Base-by-base conservation (phyloP, 2,888 invertebrate species). In the Buathra laborator region DNA sequence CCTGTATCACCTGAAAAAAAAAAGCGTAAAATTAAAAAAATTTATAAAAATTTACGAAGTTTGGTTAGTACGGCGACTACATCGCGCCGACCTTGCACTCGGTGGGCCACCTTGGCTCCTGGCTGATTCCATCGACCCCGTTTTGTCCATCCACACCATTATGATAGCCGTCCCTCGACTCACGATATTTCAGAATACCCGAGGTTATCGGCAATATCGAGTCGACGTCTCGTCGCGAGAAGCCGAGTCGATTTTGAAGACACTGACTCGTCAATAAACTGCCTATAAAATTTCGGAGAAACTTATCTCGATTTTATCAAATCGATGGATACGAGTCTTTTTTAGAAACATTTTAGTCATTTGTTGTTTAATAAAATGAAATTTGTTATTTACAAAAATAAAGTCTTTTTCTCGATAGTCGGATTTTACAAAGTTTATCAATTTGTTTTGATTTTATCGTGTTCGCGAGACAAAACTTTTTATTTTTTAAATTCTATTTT, bases 71-170 rank as follows among this genome's bases (percentile, higher is more conserved):
- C 32, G 16, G 12, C 14, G 66, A 53, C n/a, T 43, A 64, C 12
- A 43, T 48, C 1, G 14, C 2, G 16, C 74, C 87, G 93, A 97
- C 98, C 95, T 98, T 97, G 94, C 98, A 98, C 95, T 98, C 98
- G 64, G 97, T 96, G 24, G 98, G 98, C 98, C 98, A 98, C 93
- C 98, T 95, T 81, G 97, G 96, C 90, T 97, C 96, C 94, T 97
- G 97, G 90, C 96, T 96, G 75, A 92, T 89, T 12, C 89, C 90
- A 16, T 93, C 92, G 43, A 90, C 88, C 76, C 83, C 86, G 68
- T 86, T 89, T 66, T 90, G 90, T 7, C 88, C 87, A 53, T 87
- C 86, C 12, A 37, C 53, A 5, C 74, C 67, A 46, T 80, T 88
- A 12, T 89, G 89, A 59, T 90, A 89, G 12, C 82, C 85, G 59